Conservation (phyloP, 2,888 invertebrate genomes). For the Pteria penguin region DNA sequence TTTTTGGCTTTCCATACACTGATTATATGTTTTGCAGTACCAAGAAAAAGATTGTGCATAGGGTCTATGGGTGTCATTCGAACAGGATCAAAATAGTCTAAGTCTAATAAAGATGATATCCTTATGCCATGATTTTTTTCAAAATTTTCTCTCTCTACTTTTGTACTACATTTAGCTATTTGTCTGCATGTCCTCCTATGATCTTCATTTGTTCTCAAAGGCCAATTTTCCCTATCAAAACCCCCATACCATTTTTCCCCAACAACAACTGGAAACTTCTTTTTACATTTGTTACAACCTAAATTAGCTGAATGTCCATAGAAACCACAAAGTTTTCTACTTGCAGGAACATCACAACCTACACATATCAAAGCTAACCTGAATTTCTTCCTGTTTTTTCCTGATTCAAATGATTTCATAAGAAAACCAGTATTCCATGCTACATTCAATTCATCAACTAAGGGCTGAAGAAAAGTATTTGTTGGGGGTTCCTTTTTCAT, state of each 20-base stretch:
- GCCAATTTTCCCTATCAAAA: not conserved
- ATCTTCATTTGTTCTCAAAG: not conserved
- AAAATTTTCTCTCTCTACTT: not conserved
- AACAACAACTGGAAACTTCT: slow-evolving; percentile 20
- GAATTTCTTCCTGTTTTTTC: slow-evolving; percentile 2
- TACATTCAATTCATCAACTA: slow-evolving; percentile 16
- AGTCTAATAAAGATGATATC: slow-evolving; percentile 8
- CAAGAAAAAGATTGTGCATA: too few species aligned
- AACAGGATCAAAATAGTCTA: slow-evolving; percentile 31
- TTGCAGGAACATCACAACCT: too few species aligned
- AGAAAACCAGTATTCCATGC: slow-evolving; percentile 23
- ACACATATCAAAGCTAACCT: slow-evolving; percentile 23
- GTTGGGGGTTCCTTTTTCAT: too few species aligned
- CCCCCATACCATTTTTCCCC: slow-evolving; percentile 22
- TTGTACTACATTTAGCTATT: not conserved
- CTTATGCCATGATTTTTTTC: slow-evolving; percentile 16
- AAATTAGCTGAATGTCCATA: slow-evolving; percentile 21
- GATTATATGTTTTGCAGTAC: too few species aligned
- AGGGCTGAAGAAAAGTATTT: slow-evolving; percentile 13
- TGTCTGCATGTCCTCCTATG: not conserved
- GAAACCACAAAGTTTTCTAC: too few species aligned
- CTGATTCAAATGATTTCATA: slow-evolving; percentile 5
- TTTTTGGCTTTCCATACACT: not conserved
- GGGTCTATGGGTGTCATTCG: slow-evolving; percentile 33
- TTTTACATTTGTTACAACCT: slow-evolving; percentile 33